Base-by-base conservation (phyloP, 2,888 invertebrate species). In the Resseliella maxima region DNA sequence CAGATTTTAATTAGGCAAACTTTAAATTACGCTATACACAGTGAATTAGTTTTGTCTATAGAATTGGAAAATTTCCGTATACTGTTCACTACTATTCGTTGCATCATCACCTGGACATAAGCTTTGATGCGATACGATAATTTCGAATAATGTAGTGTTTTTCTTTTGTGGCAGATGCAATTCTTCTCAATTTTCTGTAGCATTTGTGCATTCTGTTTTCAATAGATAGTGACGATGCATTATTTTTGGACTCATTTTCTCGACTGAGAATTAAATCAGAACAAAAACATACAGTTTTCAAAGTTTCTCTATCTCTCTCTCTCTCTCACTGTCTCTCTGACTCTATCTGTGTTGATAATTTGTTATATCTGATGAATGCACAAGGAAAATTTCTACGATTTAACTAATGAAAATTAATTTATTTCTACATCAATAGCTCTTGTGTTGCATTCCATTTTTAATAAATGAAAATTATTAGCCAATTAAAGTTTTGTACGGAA, bases 351-450 rank as follows among this genome's bases (percentile, higher is more conserved):
- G n/a, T n/a, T n/a, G n/a, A n/a, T 5, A 50, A 50, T 50, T 50
- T 50, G 15, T 59, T 59, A 24, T 15, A 24, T 24, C 59, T 3
- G 24, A 15, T 50, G 46, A 8, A 50, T 15, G 18, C 41, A 50
- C 46, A 18, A 10, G 3, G 24, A 59, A 59, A n/a, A 15, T 24
- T 59, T n/a, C 72, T 31, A 50, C 50, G 21, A 2, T 21, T 50
- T 18, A 72, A 72, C 72, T 72, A n/a, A 72, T 72, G 72, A 35
- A 72, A 72, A 72, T 72, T 72, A 72, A 72, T 72, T 72, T 72
- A 72, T 72, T 72, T 72, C 72, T n/a, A n/a, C 72, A 72, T 72
- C 72, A 72, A 72, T 59, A 27, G 59, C 72, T 27, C 31, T 27
- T 72, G 59, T 24, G n/a, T 35, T 31, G 72, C 72, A 72, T 12